Conservation (phyloP, 2,888 invertebrate genomes). For the Cataglyphis livida region DNA sequence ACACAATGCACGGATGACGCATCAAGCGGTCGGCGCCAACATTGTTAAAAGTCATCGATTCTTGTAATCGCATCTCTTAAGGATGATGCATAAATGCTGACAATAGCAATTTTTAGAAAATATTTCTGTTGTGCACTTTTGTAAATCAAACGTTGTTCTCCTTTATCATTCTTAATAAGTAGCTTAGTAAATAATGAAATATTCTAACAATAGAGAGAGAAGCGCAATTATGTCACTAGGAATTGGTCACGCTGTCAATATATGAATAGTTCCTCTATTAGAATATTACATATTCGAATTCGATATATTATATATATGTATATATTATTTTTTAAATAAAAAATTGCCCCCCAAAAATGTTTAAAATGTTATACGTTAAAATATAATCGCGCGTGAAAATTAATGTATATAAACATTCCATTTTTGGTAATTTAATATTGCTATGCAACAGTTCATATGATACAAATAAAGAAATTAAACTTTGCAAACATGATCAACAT, state of each 20-base stretch:
- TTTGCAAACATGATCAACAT: not conserved
- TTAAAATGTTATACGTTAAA: not conserved
- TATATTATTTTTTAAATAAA: not conserved
- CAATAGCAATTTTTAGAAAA: not conserved
- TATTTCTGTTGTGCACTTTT: not conserved
- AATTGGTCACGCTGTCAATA: not conserved
- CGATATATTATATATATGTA: not conserved
- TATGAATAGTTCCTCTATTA: not conserved
- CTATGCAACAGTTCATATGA: not conserved
- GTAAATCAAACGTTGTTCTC: not conserved
- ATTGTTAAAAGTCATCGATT: constrained; percentile 26
- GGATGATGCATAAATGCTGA: not conserved
- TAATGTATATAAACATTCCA: constrained; percentile 12
- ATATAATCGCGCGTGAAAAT: not conserved
- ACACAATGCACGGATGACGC: constrained; percentile 39
- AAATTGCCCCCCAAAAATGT: not conserved
- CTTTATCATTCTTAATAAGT: not conserved
- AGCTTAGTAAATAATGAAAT: not conserved
- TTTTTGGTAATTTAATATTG: not conserved
- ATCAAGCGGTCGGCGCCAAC: constrained; percentile 36
- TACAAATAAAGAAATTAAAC: not conserved
- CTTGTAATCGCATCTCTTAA: constrained; percentile 5
- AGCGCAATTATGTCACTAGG: not conserved
- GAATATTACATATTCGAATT: not conserved
- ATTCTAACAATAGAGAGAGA: not conserved